Conservation (phyloP, 2,888 invertebrate species). For the Philaethria dido region DNA sequence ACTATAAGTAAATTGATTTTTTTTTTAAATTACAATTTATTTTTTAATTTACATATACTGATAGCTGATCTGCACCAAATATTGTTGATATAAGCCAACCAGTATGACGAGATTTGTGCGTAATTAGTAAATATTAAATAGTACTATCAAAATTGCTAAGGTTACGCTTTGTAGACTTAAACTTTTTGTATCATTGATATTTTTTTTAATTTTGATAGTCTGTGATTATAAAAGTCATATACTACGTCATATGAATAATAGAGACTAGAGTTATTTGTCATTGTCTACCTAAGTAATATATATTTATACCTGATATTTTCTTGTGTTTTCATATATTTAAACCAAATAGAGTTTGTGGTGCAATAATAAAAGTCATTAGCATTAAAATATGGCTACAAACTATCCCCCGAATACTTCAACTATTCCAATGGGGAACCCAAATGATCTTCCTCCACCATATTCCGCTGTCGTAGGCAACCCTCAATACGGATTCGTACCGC, state of each 20-base stretch:
- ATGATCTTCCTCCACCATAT: conserved; percentile 78
- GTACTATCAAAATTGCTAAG: too few relatives aligned
- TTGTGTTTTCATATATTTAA: neutral
- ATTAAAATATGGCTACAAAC: conserved; percentile 59
- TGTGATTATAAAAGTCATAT: neutral
- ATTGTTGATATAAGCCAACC: too few relatives aligned
- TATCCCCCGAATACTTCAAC: conserved; percentile 53
- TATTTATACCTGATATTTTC: neutral
- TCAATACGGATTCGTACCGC: conserved; percentile 69
- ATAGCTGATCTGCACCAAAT: too few relatives aligned
- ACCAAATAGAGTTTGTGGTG: neutral
- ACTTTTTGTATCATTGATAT: too few relatives aligned
- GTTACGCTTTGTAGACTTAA: too few relatives aligned
- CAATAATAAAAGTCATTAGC: neutral
- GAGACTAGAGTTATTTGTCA: conserved; percentile 14
- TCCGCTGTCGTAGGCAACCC: conserved; percentile 74
- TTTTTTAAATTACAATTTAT: too few relatives aligned
- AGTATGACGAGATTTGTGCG: too few relatives aligned
- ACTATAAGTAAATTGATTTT: too few relatives aligned
- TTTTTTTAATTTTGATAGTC: neutral
- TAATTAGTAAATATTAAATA: too few relatives aligned
- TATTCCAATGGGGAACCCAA: conserved; percentile 59
- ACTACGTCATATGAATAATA: neutral
- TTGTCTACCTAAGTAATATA: neutral
- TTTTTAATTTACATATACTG: too few relatives aligned